Base-by-base conservation (phyloP, 2,797 vertebrate genomes). In the Propithecus perrieri region DNA sequence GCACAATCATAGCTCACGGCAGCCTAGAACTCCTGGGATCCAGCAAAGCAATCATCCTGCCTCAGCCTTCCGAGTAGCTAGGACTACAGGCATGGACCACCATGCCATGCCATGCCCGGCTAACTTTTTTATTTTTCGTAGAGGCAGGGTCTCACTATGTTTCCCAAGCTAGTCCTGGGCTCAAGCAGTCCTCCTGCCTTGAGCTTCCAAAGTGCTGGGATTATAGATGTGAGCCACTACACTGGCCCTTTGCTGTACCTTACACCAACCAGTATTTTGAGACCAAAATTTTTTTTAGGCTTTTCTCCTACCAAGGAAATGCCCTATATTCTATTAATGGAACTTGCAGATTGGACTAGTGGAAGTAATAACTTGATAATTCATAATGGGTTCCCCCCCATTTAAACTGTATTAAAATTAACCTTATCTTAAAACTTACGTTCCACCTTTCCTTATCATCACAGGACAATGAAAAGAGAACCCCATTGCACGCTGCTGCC, bases 391-490 rank as follows among this genome's bases (percentile, higher is more conserved):
- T 11, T 41, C 87, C 89, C 97, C 86, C 83, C 98, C 94, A 97
- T 55, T 98, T 97, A 83, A 98, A 89, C 35, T 97, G 89, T 97
- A 96, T 81, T 97, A 92, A 98, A 96, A 0, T 80, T 79, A 91
- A 92, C 85, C 59, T 94, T 97, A 97, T 97, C 96, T 98, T 98
- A 94, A 98, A 98, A 98, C 78, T 97, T 97, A 97, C 95, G 91
- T 97, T 97, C 96, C 76, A 85, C 96, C 91, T 96, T 90, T 86
- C 53, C 63, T 97, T 98, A 91, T 98, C 97, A 38, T 96, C 97
- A 97, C 98, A 99, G 99, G 99, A 99, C 99, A 99, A 99, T 98
- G 99, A 99, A 98, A 99, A 99, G 98, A 99, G 99, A 98, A 99
- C 99, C 61, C 99, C 99, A 53, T 98, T 99, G 96, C 99, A 99